Evolutionary conservation across 1,140 invertebrate genomes (phyloP), one percentile per base, ranked within the genome.

Genomic region (Pseudachorutes palmiensis): DNA sequence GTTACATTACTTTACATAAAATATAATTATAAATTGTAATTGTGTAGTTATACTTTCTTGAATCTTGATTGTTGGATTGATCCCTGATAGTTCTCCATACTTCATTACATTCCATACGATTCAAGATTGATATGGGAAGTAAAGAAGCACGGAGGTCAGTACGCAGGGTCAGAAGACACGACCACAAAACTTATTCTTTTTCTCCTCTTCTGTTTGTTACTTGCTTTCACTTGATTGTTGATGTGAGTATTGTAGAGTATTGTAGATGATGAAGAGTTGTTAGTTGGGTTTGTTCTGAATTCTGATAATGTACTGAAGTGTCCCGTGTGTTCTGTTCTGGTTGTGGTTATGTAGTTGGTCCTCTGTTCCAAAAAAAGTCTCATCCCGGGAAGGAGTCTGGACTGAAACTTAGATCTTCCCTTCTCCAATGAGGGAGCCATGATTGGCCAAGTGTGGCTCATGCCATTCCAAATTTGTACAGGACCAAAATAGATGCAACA

Each of bases 71-170:
- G 30, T 29, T 29, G 58, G 29, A 5, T 12, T 60, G 30, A 30
- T 64, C 69, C 69, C 67, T 67, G 66, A 66, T 62, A 69, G 69
- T 71, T 69, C 72, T 73, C 72, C 72, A 73, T 73, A 73, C 72
- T 93, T 93, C 90, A 92, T 92, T 92, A 93, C 91, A 93, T 93
- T 93, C 91, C 91, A 93, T 92, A 93, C 78, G 84, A 83, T 78
- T 82, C 19, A 26, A 14, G 82, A 82, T 76, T 70, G 88, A 88
- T 92, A 92, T 91, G 90, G 89, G 89, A 91, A 90, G 89, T 89
- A 91, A 91, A 87, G 89, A 93, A 92, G 90, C 86, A 93, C 88
- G 89, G 89, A 87, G 88, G 86, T 85, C 81, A 31, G 24, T 32
- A 30, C 33, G 64, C 60, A 45, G 57, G 28, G 19, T 61, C 51